A percentile compares a stretch with the other conserved stretches of the same genome.
Evolutionary conservation across 2,797 vertebrate genomes (phyloP).

Genomic region (Sarcophilus harrisii): DNA sequence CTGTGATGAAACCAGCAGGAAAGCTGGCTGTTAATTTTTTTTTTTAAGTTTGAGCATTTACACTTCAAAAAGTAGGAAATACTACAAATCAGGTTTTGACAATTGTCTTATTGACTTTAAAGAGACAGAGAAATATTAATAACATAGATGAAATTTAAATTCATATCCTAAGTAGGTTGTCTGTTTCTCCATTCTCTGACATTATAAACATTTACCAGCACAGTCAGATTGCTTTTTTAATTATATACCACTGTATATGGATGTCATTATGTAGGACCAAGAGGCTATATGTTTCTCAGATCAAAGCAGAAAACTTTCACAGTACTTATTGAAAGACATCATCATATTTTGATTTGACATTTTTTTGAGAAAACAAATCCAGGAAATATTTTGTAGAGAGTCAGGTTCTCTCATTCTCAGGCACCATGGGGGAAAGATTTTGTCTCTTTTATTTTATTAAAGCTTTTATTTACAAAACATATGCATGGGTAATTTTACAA

Average conservation of each 20-base stretch:
- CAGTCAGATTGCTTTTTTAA: not conserved
- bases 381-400: not conserved
- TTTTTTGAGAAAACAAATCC: not conserved
- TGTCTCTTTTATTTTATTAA: no score
- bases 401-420: not conserved
- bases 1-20: not conserved
- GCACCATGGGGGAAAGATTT: not conserved
- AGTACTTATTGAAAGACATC: not conserved
- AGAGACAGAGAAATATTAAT: not conserved
- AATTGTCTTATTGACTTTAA: not conserved
- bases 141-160: not conserved
- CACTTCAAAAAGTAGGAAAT: not conserved
- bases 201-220: not conserved
- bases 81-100: not conserved
- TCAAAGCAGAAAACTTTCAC: not conserved
- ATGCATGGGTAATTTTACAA: no score
- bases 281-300: not conserved
- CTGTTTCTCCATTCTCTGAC: not conserved
- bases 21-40: not conserved
- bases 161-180: not conserved
- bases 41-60: not conserved
- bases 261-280: not conserved
- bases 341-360: not conserved
- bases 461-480: no score
- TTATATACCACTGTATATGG: not conserved